Evolutionary conservation across 2,797 vertebrate species (phyloP).

Genomic region (Lutjanus campechanus): DNA sequence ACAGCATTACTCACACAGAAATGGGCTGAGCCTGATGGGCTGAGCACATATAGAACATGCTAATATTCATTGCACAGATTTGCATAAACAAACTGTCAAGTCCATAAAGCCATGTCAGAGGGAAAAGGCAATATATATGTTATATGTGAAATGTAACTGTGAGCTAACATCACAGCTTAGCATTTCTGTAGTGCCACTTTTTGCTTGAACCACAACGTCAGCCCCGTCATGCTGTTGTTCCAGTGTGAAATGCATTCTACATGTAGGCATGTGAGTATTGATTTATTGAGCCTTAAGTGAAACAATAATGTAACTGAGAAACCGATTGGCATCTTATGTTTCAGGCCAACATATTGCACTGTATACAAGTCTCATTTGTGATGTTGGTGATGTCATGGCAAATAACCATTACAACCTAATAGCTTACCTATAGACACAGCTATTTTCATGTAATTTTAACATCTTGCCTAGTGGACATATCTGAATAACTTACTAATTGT

Average conservation of each 20-base stretch:
- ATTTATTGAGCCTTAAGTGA: not conserved
- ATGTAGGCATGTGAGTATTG: not conserved
- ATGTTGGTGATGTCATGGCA: conserved; percentile 48
- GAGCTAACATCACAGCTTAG: not conserved
- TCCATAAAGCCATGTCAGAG: not conserved
- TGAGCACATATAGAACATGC: not conserved
- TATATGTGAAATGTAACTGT: not conserved
- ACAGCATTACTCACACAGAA: not conserved
- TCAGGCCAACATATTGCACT: not conserved
- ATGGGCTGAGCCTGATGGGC: not conserved
- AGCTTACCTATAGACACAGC: not conserved
- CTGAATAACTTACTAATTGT: conserved; percentile 13
- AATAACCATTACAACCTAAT: conserved; percentile 55
- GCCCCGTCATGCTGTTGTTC: not conserved
- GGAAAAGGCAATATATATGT: not conserved
- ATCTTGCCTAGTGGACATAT: not conserved
- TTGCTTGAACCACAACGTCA: not conserved
- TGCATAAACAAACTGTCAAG: not conserved
- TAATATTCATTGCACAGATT: conserved; percentile 6
- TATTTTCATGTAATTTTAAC: not conserved
- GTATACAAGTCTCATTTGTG: not conserved
- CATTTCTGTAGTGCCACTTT: not conserved
- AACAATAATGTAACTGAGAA: not conserved
- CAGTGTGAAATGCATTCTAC: not conserved
- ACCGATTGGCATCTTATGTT: not conserved